Evolutionary conservation across 2,113 vertebrate genomes (phyloP).

Genomic region (Polypterus bichir): DNA sequence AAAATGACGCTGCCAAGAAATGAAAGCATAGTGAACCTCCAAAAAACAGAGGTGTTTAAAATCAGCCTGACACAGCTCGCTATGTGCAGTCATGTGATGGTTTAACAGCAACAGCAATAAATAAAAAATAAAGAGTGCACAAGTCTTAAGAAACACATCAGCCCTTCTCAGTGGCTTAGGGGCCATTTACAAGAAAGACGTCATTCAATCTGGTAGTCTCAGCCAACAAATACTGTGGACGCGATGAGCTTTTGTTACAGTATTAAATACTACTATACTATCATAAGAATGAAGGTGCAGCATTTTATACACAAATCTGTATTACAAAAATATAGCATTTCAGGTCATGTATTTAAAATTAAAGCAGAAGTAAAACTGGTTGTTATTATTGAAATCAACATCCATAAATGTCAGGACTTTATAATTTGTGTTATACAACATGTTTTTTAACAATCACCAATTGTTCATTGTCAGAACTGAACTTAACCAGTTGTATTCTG

Average conservation of each 20-base stretch:
- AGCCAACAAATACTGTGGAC: slow-evolving; percentile 18
- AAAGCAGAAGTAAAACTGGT: too few relatives aligned
- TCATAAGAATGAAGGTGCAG: not conserved
- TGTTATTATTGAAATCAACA: too few relatives aligned
- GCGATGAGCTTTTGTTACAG: too few relatives aligned
- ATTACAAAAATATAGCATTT: slow-evolving; percentile 2
- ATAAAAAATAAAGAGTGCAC: slow-evolving; percentile 31
- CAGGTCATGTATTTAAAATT: too few relatives aligned
- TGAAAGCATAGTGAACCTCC: too few relatives aligned
- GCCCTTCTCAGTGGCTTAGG: slow-evolving; percentile 59
- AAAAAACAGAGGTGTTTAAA: too few relatives aligned
- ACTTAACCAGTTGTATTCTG: slow-evolving; percentile 29
- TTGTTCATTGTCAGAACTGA: not conserved
- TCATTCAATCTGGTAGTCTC: slow-evolving; percentile 64
- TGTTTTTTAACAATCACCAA: too few relatives aligned
- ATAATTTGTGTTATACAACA: too few relatives aligned
- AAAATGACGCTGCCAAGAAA: too few relatives aligned
- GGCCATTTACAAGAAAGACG: slow-evolving; percentile 73
- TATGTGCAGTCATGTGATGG: too few relatives aligned
- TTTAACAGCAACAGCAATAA: slow-evolving; percentile 11
- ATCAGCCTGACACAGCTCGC: too few relatives aligned
- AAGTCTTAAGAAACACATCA: slow-evolving; percentile 56
- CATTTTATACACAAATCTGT: not conserved
- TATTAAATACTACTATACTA: slow-evolving; percentile 15
- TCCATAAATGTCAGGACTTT: too few relatives aligned